phyloP scores from a whole-genome alignment of 1,140 invertebrate species.

The Mya arenaria region DNA sequence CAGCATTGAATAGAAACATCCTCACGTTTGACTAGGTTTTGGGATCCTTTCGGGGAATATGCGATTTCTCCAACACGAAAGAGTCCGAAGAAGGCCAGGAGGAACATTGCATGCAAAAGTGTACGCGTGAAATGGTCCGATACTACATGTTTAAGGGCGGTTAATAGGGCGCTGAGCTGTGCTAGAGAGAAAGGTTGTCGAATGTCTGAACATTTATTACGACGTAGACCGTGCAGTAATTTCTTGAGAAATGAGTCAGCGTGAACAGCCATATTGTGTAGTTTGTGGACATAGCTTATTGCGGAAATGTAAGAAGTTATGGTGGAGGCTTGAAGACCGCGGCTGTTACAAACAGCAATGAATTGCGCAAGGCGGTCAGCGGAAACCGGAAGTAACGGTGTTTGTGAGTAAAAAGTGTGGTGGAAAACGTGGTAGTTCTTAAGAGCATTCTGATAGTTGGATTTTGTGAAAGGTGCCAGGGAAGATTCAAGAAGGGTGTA shows the following conservation, averaged over 20 bases:
- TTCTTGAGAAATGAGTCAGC: slow-evolving; percentile 12
- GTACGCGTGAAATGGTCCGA: neutral
- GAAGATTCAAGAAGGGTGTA: neutral
- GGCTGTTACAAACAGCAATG: slow-evolving; percentile 19
- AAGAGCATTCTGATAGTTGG: slow-evolving; percentile 17
- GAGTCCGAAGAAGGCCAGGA: slow-evolving; percentile 18
- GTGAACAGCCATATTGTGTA: neutral
- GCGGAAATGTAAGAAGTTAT: slow-evolving; percentile 27
- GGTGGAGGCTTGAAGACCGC: neutral
- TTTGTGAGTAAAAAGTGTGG: neutral
- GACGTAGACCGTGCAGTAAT: slow-evolving; percentile 19
- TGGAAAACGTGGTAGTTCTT: slow-evolving; percentile 10
- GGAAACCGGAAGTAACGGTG: neutral
- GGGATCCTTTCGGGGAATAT: neutral
- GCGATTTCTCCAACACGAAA: slow-evolving; percentile 27
- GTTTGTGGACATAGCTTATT: slow-evolving; percentile 11
- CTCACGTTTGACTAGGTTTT: neutral
- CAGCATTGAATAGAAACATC: too few relatives aligned
- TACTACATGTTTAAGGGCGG: neutral
- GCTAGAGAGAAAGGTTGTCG: slow-evolving; percentile 7
- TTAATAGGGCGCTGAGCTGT: neutral
- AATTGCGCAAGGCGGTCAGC: slow-evolving; percentile 33
- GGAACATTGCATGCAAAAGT: slow-evolving; percentile 8
- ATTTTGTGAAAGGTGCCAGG: slow-evolving; percentile 26
- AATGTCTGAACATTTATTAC: neutral